phyloP scores from a whole-genome alignment of 2,113 vertebrate species.

The Galbula dea region DNA sequence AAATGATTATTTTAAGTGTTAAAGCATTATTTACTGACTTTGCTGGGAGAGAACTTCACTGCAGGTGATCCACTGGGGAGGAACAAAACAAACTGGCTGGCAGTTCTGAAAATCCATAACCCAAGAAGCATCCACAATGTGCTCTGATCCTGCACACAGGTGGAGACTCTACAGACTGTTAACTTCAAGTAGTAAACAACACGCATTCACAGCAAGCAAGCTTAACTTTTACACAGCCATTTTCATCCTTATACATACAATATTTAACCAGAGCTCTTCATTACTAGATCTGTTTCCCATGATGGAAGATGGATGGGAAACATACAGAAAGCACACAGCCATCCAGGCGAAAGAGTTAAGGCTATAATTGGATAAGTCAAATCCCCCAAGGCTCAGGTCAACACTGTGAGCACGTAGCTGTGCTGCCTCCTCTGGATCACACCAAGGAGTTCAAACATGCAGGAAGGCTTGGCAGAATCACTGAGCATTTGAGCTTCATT shows the following conservation, averaged over 20 bases:
- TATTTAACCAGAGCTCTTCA: not conserved
- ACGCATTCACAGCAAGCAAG: not conserved
- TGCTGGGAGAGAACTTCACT: not conserved
- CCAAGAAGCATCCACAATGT: rapidly evolving
- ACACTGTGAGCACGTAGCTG: not conserved
- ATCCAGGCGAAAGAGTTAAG: not conserved
- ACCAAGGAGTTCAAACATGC: not conserved
- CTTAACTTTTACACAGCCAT: not conserved
- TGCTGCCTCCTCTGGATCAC: not conserved
- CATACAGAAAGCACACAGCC: not conserved
- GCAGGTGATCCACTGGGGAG: not conserved
- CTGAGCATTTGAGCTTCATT: not conserved
- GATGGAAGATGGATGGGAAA: not conserved
- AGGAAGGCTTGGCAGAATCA: not conserved
- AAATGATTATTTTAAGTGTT: not conserved
- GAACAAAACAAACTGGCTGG: not conserved
- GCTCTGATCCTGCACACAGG: not conserved
- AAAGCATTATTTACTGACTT: conserved; percentile 1
- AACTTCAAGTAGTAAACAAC: not conserved
- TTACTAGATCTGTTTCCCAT: not conserved
- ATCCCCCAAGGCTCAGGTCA: not conserved
- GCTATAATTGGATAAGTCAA: not conserved
- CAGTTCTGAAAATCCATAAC: not conserved
- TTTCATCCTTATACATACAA: not conserved
- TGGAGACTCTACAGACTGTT: not conserved